Percentiles rank a stretch among this genome's conserved stretches.
Evolutionary conservation across 1,140 invertebrate genomes (phyloP).

Genomic region (Platorchestia sp.): DNA sequence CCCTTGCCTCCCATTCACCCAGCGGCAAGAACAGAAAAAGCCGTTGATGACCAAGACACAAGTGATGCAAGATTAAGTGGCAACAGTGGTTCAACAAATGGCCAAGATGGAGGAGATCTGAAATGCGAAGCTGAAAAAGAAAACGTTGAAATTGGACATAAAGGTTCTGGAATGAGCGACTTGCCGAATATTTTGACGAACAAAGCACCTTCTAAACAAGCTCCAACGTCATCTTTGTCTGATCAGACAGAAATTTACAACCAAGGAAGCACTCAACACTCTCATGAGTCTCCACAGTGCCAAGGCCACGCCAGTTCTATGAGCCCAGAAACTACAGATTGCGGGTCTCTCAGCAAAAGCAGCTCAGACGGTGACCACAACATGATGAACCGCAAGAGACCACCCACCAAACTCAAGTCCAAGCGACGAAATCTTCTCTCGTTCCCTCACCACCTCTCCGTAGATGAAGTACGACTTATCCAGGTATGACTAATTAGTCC

Average conservation of each 20-base stretch:
- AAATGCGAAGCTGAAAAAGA: conserved; percentile 65
- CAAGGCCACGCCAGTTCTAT: conserved; percentile 58
- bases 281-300: conserved; percentile 57
- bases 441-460: conserved; percentile 77
- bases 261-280: conserved; percentile 62
- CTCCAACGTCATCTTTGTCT: conserved; percentile 58
- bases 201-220: conserved; percentile 63
- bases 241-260: conserved; percentile 65
- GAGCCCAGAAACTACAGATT: conserved; percentile 70
- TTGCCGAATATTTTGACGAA: conserved; percentile 57
- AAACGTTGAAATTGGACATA: conserved; percentile 57
- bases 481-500: conserved; percentile 73
- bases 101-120: conserved; percentile 60
- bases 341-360: conserved; percentile 72
- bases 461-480: conserved; percentile 77
- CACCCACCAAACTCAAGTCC: conserved; percentile 71
- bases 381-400: conserved; percentile 68
- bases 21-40: conserved; percentile 60
- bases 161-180: conserved; percentile 60
- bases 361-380: conserved; percentile 71
- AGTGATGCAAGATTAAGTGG: conserved; percentile 56
- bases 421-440: conserved; percentile 72
- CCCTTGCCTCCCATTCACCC: conserved; percentile 62
- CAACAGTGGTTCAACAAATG: conserved; percentile 60
- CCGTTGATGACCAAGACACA: conserved; percentile 57